Percentiles rank a stretch among this genome's conserved stretches.
These are phyloP conservation scores for Dicyrtomina minuta DNA, from an alignment of 2,888 invertebrate genomes.

Conservation along the genomic window DNA sequence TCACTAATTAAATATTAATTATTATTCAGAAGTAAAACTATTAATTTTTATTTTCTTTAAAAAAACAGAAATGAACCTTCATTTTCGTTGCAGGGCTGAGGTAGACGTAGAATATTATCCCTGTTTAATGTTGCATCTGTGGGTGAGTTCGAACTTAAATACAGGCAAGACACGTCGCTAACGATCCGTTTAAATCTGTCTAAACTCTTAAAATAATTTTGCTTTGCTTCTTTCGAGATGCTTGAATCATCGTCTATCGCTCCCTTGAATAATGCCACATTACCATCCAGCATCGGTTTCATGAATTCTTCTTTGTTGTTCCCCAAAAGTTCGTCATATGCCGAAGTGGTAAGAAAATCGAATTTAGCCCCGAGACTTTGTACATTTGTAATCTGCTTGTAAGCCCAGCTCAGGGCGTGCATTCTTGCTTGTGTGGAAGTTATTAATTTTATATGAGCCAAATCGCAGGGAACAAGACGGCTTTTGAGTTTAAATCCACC, in stretches of 20 bases:
- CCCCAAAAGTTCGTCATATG: background rate
- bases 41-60: no score
- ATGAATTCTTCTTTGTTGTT: background rate
- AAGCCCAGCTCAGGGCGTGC: slow-evolving; percentile 22
- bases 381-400: background rate
- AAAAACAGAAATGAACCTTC: slow-evolving; percentile 7
- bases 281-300: background rate
- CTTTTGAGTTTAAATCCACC: slow-evolving; percentile 7
- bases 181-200: background rate
- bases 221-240: background rate
- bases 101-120: background rate
- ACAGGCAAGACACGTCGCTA: background rate
- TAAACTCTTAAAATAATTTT: background rate
- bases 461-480: slow-evolving; percentile 10
- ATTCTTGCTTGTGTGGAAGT: slow-evolving; percentile 8
- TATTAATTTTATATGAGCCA: slow-evolving; percentile 3
- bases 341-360: background rate
- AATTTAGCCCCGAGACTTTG: background rate
- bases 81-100: background rate
- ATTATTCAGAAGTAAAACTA: background rate
- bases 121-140: no score
- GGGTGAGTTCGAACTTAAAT: background rate
- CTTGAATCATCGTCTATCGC: background rate
- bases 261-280: background rate
- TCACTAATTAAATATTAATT: background rate